These are phyloP conservation scores for Dioctria rufipes DNA, from an alignment of 2,888 invertebrate species.

Conservation along the genomic window DNA sequence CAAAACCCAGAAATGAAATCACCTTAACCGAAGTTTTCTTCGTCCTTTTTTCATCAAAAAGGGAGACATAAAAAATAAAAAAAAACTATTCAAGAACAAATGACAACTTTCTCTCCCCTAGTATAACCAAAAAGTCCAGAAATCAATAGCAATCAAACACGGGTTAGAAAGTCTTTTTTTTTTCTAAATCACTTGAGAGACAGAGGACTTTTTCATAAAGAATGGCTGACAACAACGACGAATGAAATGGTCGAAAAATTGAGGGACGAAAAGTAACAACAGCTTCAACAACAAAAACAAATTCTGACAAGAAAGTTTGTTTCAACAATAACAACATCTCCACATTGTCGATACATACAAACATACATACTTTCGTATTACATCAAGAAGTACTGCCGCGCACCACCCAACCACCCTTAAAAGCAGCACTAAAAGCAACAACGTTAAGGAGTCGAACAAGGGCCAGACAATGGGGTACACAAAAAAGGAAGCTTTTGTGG, in stretches of 20 bases:
- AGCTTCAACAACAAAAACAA: constrained; percentile 52
- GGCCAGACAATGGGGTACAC: constrained; percentile 45
- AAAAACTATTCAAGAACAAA: constrained; percentile 4
- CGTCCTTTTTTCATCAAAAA: too few relatives aligned
- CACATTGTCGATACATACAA: constrained; percentile 5
- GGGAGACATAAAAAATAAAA: background rate
- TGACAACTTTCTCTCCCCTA: constrained; percentile 11
- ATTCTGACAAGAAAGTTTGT: constrained; percentile 58
- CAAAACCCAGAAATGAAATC: too few relatives aligned
- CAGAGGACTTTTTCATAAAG: constrained; percentile 11
- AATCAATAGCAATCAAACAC: constrained; percentile 49
- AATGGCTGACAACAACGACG: constrained; percentile 14
- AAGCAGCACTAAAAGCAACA: constrained; percentile 33
- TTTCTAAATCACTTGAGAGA: background rate
- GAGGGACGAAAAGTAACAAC: constrained; percentile 38
- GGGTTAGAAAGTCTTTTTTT: constrained; percentile 9
- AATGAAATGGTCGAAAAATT: constrained; percentile 51
- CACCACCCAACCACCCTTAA: constrained; percentile 33
- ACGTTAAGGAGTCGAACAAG: constrained; percentile 43
- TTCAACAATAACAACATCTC: constrained; percentile 56
- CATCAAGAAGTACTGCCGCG: too few relatives aligned
- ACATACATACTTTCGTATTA: background rate
- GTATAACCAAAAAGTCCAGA: constrained; percentile 31
- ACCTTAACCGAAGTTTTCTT: too few relatives aligned
- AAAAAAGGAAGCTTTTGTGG: constrained; percentile 50